Evolutionary conservation across 2,113 vertebrate genomes (phyloP).

Genomic region (Pavo muticus): DNA sequence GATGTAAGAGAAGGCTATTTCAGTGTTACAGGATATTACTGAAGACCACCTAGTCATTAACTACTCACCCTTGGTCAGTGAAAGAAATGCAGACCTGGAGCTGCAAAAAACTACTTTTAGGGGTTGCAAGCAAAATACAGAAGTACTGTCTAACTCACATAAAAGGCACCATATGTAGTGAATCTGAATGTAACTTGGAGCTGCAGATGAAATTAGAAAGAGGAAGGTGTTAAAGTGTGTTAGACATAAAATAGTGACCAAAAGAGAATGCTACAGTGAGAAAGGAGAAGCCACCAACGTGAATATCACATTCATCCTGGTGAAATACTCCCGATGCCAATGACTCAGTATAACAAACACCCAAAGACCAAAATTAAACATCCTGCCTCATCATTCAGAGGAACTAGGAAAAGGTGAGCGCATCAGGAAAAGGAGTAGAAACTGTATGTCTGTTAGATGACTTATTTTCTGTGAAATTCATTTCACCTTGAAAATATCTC

Average conservation of each 20-base stretch:
- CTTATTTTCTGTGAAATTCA: neutral
- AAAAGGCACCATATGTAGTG: neutral
- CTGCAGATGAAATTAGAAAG: neutral
- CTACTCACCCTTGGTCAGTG: neutral
- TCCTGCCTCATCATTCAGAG: neutral
- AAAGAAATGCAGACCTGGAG: neutral
- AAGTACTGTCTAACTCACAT: neutral
- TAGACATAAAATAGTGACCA: neutral
- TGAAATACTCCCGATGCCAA: neutral
- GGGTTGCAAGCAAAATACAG: neutral
- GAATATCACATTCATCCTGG: neutral
- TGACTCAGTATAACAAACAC: neutral
- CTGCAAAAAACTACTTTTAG: neutral
- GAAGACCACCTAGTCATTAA: neutral
- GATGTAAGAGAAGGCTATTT: neutral
- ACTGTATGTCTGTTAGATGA: accelerated
- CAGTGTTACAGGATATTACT: neutral
- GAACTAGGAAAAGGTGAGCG: neutral
- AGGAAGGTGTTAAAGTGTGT: neutral
- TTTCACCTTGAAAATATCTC: neutral
- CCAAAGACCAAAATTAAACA: neutral
- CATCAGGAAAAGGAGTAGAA: neutral
- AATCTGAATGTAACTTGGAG: neutral
- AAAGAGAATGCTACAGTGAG: neutral
- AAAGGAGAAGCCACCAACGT: neutral